These are phyloP conservation scores for Limnothrissa miodon DNA, from an alignment of 2,113 vertebrate species.

Conservation along the genomic window DNA sequence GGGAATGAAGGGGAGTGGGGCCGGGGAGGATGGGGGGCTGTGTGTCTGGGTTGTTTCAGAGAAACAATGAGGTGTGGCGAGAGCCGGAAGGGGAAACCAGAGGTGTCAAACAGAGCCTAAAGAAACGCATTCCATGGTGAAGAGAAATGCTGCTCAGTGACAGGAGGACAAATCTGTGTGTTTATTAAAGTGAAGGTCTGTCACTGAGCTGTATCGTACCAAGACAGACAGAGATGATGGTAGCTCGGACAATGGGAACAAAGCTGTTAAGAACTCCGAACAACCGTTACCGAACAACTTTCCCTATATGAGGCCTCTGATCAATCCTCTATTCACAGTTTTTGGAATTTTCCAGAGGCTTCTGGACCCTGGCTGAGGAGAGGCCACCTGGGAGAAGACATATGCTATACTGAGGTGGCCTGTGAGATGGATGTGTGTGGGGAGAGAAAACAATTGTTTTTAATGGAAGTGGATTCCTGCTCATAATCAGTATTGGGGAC, in stretches of 20 bases:
- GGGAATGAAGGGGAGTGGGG: no score
- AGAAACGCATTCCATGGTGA: neutral
- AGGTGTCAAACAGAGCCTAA: neutral
- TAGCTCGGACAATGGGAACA: no score
- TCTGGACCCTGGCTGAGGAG: neutral
- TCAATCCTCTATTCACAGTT: no score
- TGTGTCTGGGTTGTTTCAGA: neutral
- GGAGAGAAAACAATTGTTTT: conserved; percentile 13
- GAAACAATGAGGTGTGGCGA: neutral
- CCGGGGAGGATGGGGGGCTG: neutral
- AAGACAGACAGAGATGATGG: neutral
- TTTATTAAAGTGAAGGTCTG: neutral
- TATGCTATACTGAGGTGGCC: neutral
- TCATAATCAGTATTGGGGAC: conserved; percentile 30
- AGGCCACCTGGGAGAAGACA: neutral
- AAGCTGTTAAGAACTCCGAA: no score
- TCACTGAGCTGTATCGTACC: neutral
- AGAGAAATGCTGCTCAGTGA: neutral
- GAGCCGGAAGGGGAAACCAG: neutral
- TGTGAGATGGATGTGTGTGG: neutral
- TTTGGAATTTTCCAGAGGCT: no score
- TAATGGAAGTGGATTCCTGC: conserved; percentile 7
- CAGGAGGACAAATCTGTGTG: neutral
- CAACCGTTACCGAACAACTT: no score
- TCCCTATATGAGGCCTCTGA: neutral